phyloP scores from a whole-genome alignment of 2,888 invertebrate genomes.

The Hylaea fasciaria region DNA sequence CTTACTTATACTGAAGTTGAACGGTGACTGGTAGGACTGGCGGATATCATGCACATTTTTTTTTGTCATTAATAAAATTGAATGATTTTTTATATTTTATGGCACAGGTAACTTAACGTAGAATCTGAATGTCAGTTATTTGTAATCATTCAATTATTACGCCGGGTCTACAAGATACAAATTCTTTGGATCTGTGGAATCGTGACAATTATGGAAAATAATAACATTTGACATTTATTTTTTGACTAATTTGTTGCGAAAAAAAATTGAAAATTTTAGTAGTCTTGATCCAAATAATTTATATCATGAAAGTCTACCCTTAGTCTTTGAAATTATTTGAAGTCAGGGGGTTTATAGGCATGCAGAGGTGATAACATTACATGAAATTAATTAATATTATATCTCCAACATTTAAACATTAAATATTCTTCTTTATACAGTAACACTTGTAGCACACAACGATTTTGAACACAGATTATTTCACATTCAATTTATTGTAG shows the following conservation, averaged over 20 bases:
- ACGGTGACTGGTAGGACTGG: constrained; percentile 25
- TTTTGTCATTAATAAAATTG: constrained; percentile 27
- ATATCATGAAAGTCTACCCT: constrained; percentile 15
- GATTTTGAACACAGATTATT: constrained; percentile 77
- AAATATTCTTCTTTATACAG: constrained; percentile 62
- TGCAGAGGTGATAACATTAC: constrained; percentile 41
- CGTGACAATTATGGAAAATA: constrained; percentile 38
- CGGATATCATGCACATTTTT: constrained; percentile 23
- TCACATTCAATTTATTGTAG: constrained; percentile 77
- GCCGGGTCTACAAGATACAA: constrained; percentile 35
- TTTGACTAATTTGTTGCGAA: constrained; percentile 15
- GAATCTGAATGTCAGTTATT: constrained; percentile 50
- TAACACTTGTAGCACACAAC: constrained; percentile 73
- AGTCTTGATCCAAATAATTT: constrained; percentile 39
- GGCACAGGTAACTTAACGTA: constrained; percentile 70
- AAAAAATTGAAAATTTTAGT: constrained; percentile 16
- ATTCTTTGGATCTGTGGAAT: constrained; percentile 38
- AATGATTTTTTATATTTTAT: constrained; percentile 51
- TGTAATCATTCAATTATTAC: constrained; percentile 42
- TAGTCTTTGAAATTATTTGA: constrained; percentile 26
- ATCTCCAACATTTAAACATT: constrained; percentile 54
- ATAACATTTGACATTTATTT: no score
- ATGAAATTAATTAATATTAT: constrained; percentile 45
- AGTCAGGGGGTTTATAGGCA: constrained; percentile 28
- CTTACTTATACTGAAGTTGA: constrained; percentile 37